A percentile compares a stretch with the other conserved stretches of the same genome.
Conservation (phyloP, 1,140 invertebrate species). For the Frieseomelitta varia region DNA sequence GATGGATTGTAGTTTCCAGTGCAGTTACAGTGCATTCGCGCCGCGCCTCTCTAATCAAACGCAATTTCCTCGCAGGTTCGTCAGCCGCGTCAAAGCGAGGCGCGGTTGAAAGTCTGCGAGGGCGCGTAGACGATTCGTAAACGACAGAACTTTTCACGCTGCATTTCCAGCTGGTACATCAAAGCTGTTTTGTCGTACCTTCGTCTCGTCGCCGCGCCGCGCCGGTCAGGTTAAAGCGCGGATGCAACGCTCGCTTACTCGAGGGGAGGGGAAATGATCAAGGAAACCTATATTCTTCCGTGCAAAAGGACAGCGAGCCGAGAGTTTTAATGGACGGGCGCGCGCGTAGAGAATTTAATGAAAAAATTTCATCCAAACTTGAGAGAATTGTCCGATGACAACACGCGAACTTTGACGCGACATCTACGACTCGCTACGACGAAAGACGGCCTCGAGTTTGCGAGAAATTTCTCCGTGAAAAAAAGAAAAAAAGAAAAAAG, state of each 20-base stretch:
- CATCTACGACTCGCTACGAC: not conserved
- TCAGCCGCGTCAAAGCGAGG: constrained; percentile 11
- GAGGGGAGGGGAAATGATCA: constrained; percentile 15
- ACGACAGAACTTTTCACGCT: constrained; percentile 43
- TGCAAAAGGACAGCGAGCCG: not conserved
- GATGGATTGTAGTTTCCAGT: not conserved
- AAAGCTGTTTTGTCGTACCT: constrained; percentile 32
- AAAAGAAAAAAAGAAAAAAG: not conserved
- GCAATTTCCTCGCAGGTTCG: constrained; percentile 35
- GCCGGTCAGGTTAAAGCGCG: constrained; percentile 36
- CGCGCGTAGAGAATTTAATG: not conserved
- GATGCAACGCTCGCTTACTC: constrained; percentile 12
- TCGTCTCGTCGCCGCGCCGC: constrained; percentile 25
- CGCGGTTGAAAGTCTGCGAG: constrained; percentile 41
- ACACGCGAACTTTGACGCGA: no score
- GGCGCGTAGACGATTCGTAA: constrained; percentile 27
- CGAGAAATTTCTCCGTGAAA: constrained; percentile 1
- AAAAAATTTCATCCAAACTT: constrained; percentile 5
- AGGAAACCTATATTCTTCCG: constrained; percentile 38
- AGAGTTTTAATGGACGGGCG: not conserved
- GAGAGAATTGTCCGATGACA: constrained; percentile 10
- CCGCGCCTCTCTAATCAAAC: constrained; percentile 38
- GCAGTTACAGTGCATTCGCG: not conserved
- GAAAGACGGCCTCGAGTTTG: not conserved
- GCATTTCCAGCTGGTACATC: constrained; percentile 49